Base-by-base conservation (phyloP, 2,113 vertebrate species). In the Lamprologus ornatipinnis region DNA sequence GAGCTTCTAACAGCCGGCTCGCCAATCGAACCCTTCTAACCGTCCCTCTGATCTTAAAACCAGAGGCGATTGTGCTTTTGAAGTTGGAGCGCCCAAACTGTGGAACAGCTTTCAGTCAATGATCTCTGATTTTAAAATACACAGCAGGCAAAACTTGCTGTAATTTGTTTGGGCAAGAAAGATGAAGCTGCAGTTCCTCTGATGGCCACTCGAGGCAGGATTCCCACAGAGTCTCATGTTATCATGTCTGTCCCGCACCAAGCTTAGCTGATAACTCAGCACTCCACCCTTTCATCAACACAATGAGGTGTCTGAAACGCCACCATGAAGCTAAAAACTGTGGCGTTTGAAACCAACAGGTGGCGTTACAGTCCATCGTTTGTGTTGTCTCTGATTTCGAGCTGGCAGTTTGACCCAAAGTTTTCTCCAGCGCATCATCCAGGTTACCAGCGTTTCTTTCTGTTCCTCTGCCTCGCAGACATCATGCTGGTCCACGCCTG, bases 1-100 rank as follows among this genome's bases (percentile, higher is more conserved):
- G 53, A 55, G 53, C 53, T 23, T 55, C 53, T 23, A 55, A 13
- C n/a, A 1, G 57, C 57, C 2, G 28, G 57, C 28, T 33, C 58
- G 0, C 28, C 4, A 0, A 2, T 63, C 5, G 1, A 33, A 63
- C 5, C 58, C 26, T 58, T 58, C 55, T 15, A 58, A 58, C 55
- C 2, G 1, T 4, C 5, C 2, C 5, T 33, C 58, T 63, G 58
- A 63, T 63, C 9, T 19, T 6, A 4, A 0, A 33, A 0, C 31
- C 58, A 19, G 58, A 63, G 2, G 31, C 9, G 2, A n/a, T 63
- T 6, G 1, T 2, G 17, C 17, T 63, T 63, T 63, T 63, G 6
- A 63, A 6, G 58, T 4, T 35, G 28, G 9, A 35, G 58, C 31
- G 1, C 58, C 58, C 17, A 1, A 63, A 63, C 28, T 63, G 58